Conservation (phyloP, 2,888 invertebrate genomes). For the Timema podura region DNA sequence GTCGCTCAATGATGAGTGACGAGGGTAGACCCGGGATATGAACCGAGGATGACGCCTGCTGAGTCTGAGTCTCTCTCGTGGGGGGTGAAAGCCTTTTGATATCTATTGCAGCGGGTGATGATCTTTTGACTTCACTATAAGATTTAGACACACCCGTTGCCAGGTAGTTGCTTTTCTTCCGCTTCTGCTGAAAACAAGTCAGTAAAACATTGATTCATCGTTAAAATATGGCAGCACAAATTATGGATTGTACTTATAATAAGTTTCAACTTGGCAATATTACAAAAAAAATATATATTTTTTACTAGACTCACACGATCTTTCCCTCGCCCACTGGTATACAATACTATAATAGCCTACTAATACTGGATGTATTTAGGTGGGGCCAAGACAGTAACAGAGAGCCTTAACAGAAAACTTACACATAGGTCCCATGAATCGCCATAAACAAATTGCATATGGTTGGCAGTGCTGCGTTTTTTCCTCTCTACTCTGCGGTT, state of each 20-base stretch:
- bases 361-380: neutral
- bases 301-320: too few species aligned
- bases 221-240: too few species aligned
- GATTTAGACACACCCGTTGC: neutral
- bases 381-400: neutral
- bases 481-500: conserved; percentile 52
- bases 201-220: too few species aligned
- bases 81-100: too few species aligned
- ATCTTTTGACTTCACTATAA: too few species aligned
- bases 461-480: conserved; percentile 51
- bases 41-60: neutral
- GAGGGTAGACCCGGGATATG: conserved; percentile 51
- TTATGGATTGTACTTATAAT: too few species aligned
- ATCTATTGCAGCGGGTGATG: too few species aligned
- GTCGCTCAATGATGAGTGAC: conserved; percentile 51
- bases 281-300: too few species aligned
- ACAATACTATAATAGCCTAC: neutral
- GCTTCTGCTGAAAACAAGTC: conserved; percentile 15
- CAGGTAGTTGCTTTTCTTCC: conserved; percentile 24
- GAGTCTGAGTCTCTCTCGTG: neutral
- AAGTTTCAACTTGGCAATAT: too few species aligned
- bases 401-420: neutral
- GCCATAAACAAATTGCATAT: conserved; percentile 52
- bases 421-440: conserved; percentile 34
- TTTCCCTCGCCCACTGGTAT: too few species aligned